These are phyloP conservation scores for Ascidia mentula DNA, from an alignment of 23 tunicate species.

Conservation along the genomic window DNA sequence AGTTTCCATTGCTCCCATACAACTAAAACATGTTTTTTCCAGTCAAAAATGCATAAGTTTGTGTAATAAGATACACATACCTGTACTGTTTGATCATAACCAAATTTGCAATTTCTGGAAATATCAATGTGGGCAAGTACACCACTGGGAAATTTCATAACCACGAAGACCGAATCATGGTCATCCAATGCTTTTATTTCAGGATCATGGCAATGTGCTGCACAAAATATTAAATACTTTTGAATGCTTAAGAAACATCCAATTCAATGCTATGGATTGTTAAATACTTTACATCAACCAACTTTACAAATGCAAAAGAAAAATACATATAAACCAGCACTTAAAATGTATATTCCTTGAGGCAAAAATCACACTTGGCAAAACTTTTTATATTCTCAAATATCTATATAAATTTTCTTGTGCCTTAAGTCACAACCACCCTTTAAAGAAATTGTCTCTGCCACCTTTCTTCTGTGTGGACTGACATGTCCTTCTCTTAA, in stretches of 20 bases:
- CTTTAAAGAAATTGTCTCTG: background rate
- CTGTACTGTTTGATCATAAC: conserved; percentile 90
- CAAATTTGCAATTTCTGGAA: conserved; percentile 72
- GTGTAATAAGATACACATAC: background rate
- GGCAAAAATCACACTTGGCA: too few species aligned
- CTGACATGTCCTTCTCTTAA: too few species aligned
- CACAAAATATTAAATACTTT: background rate
- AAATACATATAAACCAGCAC: too few species aligned
- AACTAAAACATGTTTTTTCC: conserved; percentile 28
- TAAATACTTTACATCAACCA: background rate
- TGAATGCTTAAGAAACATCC: too few species aligned
- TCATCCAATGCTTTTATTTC: conserved; percentile 85
- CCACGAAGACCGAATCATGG: conserved; percentile 76
- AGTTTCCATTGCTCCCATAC: conserved; percentile 77
- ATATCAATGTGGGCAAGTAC: conserved; percentile 70
- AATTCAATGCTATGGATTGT: background rate
- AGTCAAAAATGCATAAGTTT: background rate
- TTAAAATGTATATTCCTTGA: too few species aligned
- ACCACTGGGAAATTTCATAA: conserved; percentile 82
- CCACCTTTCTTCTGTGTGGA: background rate
- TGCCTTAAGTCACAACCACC: background rate
- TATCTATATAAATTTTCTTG: too few species aligned
- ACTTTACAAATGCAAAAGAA: background rate
- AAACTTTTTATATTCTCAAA: too few species aligned
- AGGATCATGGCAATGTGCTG: conserved; percentile 91